Percentiles rank a stretch among this genome's conserved stretches.
Conservation (phyloP, 2,113 vertebrate genomes). For the Tachuris rubrigastra region DNA sequence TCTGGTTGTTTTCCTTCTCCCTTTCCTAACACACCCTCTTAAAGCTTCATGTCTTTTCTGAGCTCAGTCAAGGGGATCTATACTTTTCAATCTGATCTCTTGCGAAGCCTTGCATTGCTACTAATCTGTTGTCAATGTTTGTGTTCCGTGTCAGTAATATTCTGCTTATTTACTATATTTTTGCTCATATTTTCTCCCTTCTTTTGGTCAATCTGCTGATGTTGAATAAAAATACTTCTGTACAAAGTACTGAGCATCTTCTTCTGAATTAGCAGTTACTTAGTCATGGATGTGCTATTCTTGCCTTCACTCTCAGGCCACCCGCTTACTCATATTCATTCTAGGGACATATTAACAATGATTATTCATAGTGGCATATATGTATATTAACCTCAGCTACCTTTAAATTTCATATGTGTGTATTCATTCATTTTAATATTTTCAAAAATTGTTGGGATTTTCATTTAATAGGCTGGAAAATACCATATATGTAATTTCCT, state of each 20-base stretch:
- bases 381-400: not conserved
- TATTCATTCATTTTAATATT: not conserved
- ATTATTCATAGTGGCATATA: not conserved
- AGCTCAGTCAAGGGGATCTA: not conserved
- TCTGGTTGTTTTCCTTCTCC: not conserved
- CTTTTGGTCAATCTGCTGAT: not conserved
- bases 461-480: not conserved
- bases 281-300: not conserved
- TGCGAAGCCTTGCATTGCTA: not conserved
- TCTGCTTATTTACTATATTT: not conserved
- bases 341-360: not conserved
- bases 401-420: not conserved
- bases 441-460: not conserved
- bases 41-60: not conserved
- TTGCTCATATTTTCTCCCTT: not conserved
- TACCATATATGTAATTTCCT: not conserved
- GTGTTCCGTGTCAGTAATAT: not conserved
- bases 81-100: not conserved
- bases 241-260: not conserved
- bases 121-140: not conserved
- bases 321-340: not conserved
- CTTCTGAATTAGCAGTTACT: not conserved
- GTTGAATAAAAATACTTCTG: not conserved
- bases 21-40: not conserved
- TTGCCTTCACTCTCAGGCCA: not conserved